Percentiles rank a stretch among this genome's conserved stretches.
Evolutionary conservation across 53 echinoderm and acorn worm species (phyloP).

Genomic region (Luidia sarsii): DNA sequence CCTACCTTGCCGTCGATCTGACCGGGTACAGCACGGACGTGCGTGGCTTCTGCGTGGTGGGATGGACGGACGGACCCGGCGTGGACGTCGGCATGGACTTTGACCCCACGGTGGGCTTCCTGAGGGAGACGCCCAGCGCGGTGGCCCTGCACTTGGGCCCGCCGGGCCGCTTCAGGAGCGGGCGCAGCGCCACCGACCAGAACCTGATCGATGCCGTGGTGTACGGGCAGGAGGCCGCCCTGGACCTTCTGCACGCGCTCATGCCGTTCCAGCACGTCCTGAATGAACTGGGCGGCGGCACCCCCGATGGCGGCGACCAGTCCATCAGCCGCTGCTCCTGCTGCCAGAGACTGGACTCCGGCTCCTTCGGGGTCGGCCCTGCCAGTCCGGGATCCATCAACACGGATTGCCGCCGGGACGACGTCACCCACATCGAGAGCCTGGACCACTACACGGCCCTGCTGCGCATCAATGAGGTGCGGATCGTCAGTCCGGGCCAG

Average conservation of each 20-base stretch:
- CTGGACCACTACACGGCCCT: conserved; percentile 57
- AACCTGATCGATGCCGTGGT: conserved; percentile 82
- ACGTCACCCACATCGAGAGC: conserved; percentile 76
- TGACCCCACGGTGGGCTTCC: conserved; percentile 24
- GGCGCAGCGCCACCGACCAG: conserved; percentile 32
- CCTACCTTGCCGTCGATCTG: conserved; percentile 60
- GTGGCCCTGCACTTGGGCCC: conserved; percentile 81
- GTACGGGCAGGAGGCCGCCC: conserved; percentile 55
- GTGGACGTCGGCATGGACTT: conserved; percentile 56
- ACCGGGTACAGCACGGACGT: conserved; percentile 75
- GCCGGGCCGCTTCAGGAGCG: conserved; percentile 18
- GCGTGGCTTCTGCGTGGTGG: conserved; percentile 75
- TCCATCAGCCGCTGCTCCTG: conserved; percentile 87
- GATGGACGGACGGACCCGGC: conserved; percentile 61
- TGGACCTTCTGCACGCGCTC: conserved; percentile 53
- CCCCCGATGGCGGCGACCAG: conserved; percentile 22
- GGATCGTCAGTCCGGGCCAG: conserved; percentile 29
- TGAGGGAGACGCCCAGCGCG: conserved; percentile 59
- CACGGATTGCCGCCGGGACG: conserved; percentile 61
- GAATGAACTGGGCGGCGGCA: conserved; percentile 41
- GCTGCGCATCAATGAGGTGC: conserved; percentile 83
- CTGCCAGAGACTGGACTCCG: conserved; percentile 52
- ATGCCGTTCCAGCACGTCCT: conserved; percentile 48
- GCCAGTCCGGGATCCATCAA: conserved; percentile 74
- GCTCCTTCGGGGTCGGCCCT: conserved; percentile 72